Evolutionary conservation across 1,140 invertebrate species (phyloP).

Genomic region (Zophobas morio): DNA sequence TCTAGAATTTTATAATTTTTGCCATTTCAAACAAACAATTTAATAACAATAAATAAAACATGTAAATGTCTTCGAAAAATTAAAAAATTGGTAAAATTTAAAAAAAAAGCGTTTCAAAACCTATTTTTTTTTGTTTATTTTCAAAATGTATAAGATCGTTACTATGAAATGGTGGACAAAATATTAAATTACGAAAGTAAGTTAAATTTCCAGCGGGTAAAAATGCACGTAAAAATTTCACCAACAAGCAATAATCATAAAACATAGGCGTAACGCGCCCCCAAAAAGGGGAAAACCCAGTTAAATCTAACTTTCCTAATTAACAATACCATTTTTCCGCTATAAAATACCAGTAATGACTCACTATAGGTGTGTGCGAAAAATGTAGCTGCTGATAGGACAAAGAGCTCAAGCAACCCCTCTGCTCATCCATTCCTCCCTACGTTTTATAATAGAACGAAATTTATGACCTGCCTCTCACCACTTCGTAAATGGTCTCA

Average conservation of each 20-base stretch:
- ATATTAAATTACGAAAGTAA: no score
- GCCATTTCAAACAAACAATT: no score
- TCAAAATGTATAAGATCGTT: neutral
- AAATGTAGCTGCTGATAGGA: conserved; percentile 6
- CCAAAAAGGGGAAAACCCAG: neutral
- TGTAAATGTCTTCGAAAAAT: no score
- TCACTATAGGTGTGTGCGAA: conserved; percentile 26
- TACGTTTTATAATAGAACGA: neutral
- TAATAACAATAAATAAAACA: no score
- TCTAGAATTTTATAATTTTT: no score
- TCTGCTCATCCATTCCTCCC: neutral
- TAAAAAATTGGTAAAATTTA: no score
- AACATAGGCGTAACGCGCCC: no score
- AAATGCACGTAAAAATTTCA: no score
- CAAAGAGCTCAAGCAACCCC: neutral
- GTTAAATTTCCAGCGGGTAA: no score
- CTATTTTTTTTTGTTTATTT: neutral
- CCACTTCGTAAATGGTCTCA: conserved; percentile 24
- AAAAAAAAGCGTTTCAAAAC: no score
- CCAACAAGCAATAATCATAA: no score
- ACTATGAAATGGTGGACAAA: no score
- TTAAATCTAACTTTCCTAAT: neutral
- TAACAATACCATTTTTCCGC: neutral
- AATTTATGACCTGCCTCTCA: conserved; percentile 15
- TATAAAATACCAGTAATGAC: neutral